Base-by-base conservation (phyloP, 2,113 vertebrate genomes). In the Garra rufa region DNA sequence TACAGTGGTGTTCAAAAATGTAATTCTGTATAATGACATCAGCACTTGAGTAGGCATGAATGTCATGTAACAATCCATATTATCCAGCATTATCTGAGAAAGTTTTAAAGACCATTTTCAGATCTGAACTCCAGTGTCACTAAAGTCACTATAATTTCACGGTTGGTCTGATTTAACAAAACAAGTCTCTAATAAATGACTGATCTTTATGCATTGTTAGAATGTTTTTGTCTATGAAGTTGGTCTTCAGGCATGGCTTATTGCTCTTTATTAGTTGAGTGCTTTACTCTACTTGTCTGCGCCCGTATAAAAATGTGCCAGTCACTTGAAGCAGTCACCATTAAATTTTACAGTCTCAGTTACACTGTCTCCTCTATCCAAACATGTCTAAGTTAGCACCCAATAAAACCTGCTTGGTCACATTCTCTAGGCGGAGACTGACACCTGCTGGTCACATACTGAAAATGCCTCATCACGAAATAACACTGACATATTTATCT, bases 331-430 rank as follows among this genome's bases (percentile, higher is more conserved):
- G 30, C 19, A 26, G 38, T 77, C 41, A 44, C 46, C 38, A 78
- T 82, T 70, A 84, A 86, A 75, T 73, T 69, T 73, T 69, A 86
- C 82, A 48, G 79, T 86, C 78, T 73, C 83, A 69, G 61, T 85
- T 65, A 87, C 46, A 67, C 55, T 59, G 81, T 88, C 76, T 70
- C 67, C 65, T 85, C 70, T 83, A 70, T 79, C 76, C 48, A 82
- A 81, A 86, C 61, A 80, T 44, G n/a, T 77, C 43, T 55, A n/a
- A 79, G 67, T 84, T 75, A 84, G 70, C 28, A 10, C 75, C 57
- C 59, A 83, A 83, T 65, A 46, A 69, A 77, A 41, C 1, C 4
- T 0, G 38, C 30, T 67, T 67, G 15, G 30, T 48, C 9, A 38
- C 19, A 24, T 26, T 69, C 9, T 59, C 38, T 71, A 50, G 69